phyloP scores from a whole-genome alignment of 1,140 invertebrate genomes.

The Prorops nasuta region DNA sequence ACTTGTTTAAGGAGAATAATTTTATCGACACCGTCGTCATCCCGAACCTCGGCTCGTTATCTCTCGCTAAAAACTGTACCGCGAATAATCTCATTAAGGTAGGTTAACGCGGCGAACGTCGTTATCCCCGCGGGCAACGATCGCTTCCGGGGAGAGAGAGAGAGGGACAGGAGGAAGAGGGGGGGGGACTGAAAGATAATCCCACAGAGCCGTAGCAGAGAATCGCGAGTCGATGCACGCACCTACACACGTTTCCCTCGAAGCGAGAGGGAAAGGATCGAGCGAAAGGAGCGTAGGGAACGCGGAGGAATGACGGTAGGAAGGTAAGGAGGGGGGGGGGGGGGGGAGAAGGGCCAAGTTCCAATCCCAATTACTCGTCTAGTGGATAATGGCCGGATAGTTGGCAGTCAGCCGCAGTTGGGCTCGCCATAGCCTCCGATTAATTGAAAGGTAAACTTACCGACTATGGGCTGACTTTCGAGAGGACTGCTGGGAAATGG shows the following conservation, averaged over 20 bases:
- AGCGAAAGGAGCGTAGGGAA: too few relatives aligned
- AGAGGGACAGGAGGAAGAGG: neutral
- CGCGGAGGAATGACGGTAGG: too few relatives aligned
- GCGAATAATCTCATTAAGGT: conserved; percentile 20
- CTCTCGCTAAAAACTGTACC: conserved; percentile 18
- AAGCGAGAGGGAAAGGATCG: too few relatives aligned
- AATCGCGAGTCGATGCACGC: too few relatives aligned
- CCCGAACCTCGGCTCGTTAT: conserved; percentile 9
- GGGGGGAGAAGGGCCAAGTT: conserved; percentile 31
- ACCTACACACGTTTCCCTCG: too few relatives aligned
- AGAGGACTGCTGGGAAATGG: conserved; percentile 21
- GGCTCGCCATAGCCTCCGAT: conserved; percentile 37
- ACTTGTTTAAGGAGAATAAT: neutral
- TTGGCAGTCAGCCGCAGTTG: conserved; percentile 40
- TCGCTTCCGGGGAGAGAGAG: conserved; percentile 8
- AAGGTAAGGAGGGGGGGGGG: too few relatives aligned
- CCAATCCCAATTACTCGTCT: conserved; percentile 47
- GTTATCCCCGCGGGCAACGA: conserved; percentile 3
- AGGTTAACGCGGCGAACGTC: conserved; percentile 22
- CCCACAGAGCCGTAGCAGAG: too few relatives aligned
- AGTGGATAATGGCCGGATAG: conserved; percentile 47
- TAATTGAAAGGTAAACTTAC: conserved; percentile 54
- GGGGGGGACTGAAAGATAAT: conserved; percentile 1
- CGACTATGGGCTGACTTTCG: conserved; percentile 43
- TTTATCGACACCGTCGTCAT: neutral